Evolutionary conservation across 1,140 invertebrate genomes (phyloP).

Genomic region (Coptotermes formosanus): DNA sequence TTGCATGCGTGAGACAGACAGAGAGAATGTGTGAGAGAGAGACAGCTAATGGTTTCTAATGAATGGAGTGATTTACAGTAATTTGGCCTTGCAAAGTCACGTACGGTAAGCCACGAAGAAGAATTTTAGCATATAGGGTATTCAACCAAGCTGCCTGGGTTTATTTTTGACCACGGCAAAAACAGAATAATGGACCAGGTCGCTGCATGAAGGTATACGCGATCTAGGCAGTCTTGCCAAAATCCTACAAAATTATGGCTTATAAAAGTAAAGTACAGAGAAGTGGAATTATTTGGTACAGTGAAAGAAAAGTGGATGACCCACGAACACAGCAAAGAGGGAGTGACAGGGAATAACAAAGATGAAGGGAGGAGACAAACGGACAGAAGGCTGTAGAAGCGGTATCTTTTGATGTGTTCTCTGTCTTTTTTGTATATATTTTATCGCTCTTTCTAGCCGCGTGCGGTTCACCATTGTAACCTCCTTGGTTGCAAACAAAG

Average conservation of each 20-base stretch:
- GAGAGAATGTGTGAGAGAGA: too few species aligned
- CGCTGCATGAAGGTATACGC: not conserved
- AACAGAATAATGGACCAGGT: not conserved
- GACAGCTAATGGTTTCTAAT: too few species aligned
- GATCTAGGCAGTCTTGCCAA: not conserved
- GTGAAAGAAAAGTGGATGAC: not conserved
- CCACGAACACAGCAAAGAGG: not conserved
- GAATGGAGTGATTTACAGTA: too few species aligned
- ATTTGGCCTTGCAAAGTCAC: too few species aligned
- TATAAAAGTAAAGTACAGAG: not conserved
- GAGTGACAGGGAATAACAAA: not conserved
- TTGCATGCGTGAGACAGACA: too few species aligned
- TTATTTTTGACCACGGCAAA: not conserved
- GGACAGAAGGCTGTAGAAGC: not conserved
- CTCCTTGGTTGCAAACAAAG: constrained; percentile 31
- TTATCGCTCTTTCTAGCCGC: constrained; percentile 21
- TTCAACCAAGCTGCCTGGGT: too few species aligned
- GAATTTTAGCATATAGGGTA: not conserved
- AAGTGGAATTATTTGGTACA: not conserved
- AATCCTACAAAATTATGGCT: not conserved
- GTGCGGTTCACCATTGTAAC: constrained; percentile 32
- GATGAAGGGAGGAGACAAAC: not conserved
- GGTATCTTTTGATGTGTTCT: constrained; percentile 22
- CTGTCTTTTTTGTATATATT: constrained; percentile 11
- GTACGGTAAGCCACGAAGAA: not conserved